A percentile compares a stretch with the other conserved stretches of the same genome.
These are phyloP conservation scores for Platygyra sinensis DNA, from an alignment of 64 coral and sea anemone species.

Conservation along the genomic window DNA sequence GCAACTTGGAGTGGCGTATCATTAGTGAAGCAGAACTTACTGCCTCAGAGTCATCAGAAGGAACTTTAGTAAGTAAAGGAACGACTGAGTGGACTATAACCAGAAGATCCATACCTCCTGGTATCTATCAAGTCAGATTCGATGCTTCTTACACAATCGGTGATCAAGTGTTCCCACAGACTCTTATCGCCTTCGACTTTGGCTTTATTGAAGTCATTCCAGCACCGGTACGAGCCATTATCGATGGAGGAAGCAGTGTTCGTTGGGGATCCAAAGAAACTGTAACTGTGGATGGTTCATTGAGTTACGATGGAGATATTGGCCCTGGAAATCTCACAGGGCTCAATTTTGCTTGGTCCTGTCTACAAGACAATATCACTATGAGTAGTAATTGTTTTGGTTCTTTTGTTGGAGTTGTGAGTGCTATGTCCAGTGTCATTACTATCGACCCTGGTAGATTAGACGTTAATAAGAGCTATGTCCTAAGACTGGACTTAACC, in stretches of 20 bases:
- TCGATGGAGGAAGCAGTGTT: conserved; percentile 21
- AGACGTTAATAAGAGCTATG: neutral
- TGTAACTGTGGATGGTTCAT: too few relatives aligned
- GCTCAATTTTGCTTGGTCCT: conserved; percentile 7
- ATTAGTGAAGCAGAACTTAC: conserved; percentile 16
- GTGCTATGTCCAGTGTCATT: neutral
- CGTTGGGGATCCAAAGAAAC: conserved; percentile 1
- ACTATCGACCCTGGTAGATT: neutral
- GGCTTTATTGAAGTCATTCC: conserved; percentile 21
- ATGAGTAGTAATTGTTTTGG: neutral
- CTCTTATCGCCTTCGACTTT: neutral
- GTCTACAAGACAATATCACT: neutral
- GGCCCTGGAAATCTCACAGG: conserved; percentile 10
- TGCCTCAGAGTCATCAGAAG: conserved; percentile 5
- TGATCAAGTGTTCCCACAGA: neutral
- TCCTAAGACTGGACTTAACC: neutral
- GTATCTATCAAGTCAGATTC: conserved; percentile 29
- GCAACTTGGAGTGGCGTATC: conserved; percentile 1
- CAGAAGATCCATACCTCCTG: conserved; percentile 3
- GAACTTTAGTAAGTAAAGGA: conserved; percentile 12
- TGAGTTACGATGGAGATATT: conserved; percentile 29
- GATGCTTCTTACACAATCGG: neutral
- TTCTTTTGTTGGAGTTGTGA: neutral
- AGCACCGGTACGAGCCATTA: neutral
- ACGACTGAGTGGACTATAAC: conserved; percentile 16